Base-by-base conservation (phyloP, 2,888 invertebrate species). In the Macaria notata region DNA sequence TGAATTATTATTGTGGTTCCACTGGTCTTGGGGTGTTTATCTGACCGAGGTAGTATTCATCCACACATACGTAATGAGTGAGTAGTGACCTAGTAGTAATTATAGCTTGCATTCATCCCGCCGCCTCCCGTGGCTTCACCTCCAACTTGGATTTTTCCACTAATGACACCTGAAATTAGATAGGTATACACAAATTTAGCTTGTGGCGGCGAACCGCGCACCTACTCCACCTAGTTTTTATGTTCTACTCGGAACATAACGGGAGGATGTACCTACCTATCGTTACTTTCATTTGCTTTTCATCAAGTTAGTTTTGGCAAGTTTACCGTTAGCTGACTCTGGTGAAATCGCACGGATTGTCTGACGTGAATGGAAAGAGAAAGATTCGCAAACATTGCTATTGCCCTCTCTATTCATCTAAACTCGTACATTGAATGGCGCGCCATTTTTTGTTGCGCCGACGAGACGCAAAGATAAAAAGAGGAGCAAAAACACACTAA, bases 401-500 rank as follows among this genome's bases (percentile, higher is more conserved):
- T 36, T 36, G 33, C 56, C 66, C 65, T 79, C 76, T 79, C 76
- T 76, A 56, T 81, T 74, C 69, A 57, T 67, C 72, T 66, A 72
- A 65, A 70, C 72, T 72, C 68, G 69, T 70, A 71, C 48, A 69
- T 77, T 87, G 81, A 87, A 86, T 87, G 84, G 75, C 72, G 75
- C 70, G 64, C 72, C 67, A 71, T 81, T 84, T 86, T 86, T 87
- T 84, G 75, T 71, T 65, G 51, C 58, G 62, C 47, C 56, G 65
- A 68, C 75, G 73, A 56, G 69, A 71, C 71, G 71, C 70, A 72
- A 73, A 68, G 66, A 70, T 78, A 80, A 84, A 83, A 85, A 79
- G 43, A 77, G 72, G 69, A 75, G 79, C 79, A 86, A 88, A 86
- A 86, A 80, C 74, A 72, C 75, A 70, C 76, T 78, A 85, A 88